phyloP scores from a whole-genome alignment of 2,888 invertebrate genomes.

The Ferrisia virgata region DNA sequence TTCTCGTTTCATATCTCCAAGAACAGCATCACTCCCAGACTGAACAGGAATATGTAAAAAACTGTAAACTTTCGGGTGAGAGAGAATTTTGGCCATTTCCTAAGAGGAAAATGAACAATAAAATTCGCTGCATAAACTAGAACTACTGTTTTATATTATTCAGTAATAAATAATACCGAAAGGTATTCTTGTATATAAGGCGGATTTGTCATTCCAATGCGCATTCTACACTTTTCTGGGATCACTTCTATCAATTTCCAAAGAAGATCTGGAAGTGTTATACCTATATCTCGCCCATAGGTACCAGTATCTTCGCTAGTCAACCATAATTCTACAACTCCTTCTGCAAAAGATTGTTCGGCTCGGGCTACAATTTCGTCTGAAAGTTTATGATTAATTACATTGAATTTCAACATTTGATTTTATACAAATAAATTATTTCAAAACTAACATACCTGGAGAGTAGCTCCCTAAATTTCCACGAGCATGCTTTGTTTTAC shows the following conservation, averaged over 20 bases:
- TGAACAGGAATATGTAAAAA: slow-evolving; percentile 98
- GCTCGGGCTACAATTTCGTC: slow-evolving; percentile 87
- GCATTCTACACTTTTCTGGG: slow-evolving; percentile 71
- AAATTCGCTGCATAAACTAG: neutral
- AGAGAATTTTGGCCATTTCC: slow-evolving; percentile 81
- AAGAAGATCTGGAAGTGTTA: slow-evolving; percentile 80
- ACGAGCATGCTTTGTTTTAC: slow-evolving; percentile 95
- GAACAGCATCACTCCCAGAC: slow-evolving; percentile 91
- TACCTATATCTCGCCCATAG: slow-evolving; percentile 91
- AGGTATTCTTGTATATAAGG: slow-evolving; percentile 96
- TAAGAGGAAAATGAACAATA: slow-evolving; percentile 50
- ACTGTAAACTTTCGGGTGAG: slow-evolving; percentile 85
- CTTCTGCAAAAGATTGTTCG: slow-evolving; percentile 80
- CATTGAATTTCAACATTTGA: neutral
- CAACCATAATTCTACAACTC: slow-evolving; percentile 94
- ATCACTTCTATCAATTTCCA: slow-evolving; percentile 77
- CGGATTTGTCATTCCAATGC: slow-evolving; percentile 98
- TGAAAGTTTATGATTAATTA: slow-evolving; percentile 45
- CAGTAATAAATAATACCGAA: slow-evolving; percentile 50
- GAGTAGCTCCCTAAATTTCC: slow-evolving; percentile 95
- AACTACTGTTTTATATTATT: neutral
- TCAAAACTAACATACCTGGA: slow-evolving; percentile 55
- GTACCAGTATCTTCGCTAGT: slow-evolving; percentile 98
- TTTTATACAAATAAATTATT: neutral
- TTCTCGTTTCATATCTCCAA: slow-evolving; percentile 94